Base-by-base conservation (phyloP, 2,888 invertebrate species). In the Orchesellides sinensis region DNA sequence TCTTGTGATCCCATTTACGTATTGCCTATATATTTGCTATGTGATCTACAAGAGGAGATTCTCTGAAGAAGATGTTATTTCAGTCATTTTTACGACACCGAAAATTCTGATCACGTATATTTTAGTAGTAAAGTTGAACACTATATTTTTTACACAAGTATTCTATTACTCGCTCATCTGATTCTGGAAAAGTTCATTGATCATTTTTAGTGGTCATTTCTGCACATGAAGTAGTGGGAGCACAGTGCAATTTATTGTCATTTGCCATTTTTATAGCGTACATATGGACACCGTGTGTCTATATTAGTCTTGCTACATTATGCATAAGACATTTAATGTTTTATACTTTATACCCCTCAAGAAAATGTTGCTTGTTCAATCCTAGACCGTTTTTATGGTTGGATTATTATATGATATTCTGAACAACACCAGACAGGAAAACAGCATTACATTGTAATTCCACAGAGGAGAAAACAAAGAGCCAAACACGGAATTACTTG, bases 121-220 rank as follows among this genome's bases (percentile, higher is more conserved):
- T 54, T 8, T 29, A 32, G 59, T 59, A 29, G 59, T 14, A 52
- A 23, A 59, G 27, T 29, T 59, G 32, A 59, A n/a, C 32, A 32
- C 56, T 59, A 23, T 19, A 21, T 29, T 59, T 59, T 59, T 29
- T n/a, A 6, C 59, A 32, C 32, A 4, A 49, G 54, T 21, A 29
- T 59, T 59, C 59, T 59, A 59, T 59, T 59, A 59, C 59, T n/a
- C 29, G 4, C 59, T 59, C 17, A 29, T 54, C 59, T 27, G 59
- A 59, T 59, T 25, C 59, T 10, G n/a, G 17, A 19, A 59, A 59
- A 32, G 25, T 59, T 59, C 59, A 59, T 59, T 59, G 59, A 59
- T 59, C 59, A 59, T 59, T 59, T 59, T 27, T 29, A 59, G 59
- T 59, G 59, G 59, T 59, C 59, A 59, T 59, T 59, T 59, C 29